Percentiles rank a stretch among this genome's conserved stretches.
phyloP scores from a whole-genome alignment of 2,888 invertebrate species.

The Hemithea aestivaria region DNA sequence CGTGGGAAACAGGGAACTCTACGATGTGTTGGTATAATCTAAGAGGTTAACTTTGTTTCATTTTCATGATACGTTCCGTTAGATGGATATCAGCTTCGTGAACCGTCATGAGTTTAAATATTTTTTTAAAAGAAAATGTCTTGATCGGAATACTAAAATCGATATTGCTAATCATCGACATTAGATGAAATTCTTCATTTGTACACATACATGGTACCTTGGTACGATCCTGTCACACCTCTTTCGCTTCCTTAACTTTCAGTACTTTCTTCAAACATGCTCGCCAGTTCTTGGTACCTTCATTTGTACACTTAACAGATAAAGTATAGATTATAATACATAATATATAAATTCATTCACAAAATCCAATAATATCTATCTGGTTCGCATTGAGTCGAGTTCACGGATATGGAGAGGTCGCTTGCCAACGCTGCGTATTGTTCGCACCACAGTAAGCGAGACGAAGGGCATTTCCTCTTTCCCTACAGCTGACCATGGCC shows the following conservation, averaged over 20 bases:
- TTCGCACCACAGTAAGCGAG: conserved; percentile 52
- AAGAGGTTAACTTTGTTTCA: conserved; percentile 15
- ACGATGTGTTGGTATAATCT: conserved; percentile 12
- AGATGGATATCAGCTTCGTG: conserved; percentile 16
- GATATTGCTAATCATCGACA: too few relatives aligned
- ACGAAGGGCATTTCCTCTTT: conserved; percentile 69
- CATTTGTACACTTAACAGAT: too few relatives aligned
- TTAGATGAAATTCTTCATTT: too few relatives aligned
- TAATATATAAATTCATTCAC: too few relatives aligned
- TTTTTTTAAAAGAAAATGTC: conserved; percentile 12
- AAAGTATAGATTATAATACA: too few relatives aligned
- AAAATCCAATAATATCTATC: background rate
- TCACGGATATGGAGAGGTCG: conserved; percentile 62
- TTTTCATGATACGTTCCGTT: conserved; percentile 16
- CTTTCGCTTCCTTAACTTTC: too few relatives aligned
- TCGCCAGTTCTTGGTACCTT: too few relatives aligned
- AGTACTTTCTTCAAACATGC: too few relatives aligned
- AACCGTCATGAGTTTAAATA: conserved; percentile 6
- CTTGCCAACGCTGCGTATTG: conserved; percentile 61
- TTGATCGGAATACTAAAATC: too few relatives aligned
- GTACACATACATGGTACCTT: too few relatives aligned
- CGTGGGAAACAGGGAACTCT: conserved; percentile 14
- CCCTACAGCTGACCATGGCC: conserved; percentile 52
- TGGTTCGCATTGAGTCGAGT: conserved; percentile 28
- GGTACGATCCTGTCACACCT: too few relatives aligned